Percentiles rank a stretch among this genome's conserved stretches.
Conservation (phyloP, 2,888 invertebrate species). For the Aplocera efformata region DNA sequence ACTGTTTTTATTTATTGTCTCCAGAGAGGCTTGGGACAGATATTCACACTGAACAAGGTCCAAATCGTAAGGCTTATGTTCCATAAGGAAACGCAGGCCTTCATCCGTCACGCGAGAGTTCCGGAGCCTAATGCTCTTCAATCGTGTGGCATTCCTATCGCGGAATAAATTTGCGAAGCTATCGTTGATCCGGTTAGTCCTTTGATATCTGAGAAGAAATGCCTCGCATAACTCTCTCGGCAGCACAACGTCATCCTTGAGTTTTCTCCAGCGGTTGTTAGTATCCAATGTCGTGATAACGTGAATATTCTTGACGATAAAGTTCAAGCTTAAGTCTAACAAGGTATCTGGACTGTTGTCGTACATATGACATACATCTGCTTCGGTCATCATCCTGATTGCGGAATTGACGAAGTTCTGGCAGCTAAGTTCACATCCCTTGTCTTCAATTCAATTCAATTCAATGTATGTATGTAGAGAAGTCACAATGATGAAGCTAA, state of each 20-base stretch:
- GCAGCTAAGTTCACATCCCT: slow-evolving; percentile 13
- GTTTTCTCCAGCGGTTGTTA: slow-evolving; percentile 61
- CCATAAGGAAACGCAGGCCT: slow-evolving; percentile 85
- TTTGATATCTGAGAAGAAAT: slow-evolving; percentile 81
- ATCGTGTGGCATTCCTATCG: slow-evolving; percentile 83
- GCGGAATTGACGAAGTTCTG: slow-evolving; percentile 6
- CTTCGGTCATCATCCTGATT: slow-evolving; percentile 53
- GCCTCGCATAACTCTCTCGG: slow-evolving; percentile 87
- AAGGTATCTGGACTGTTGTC: slow-evolving; percentile 80
- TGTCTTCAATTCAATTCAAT: slow-evolving; percentile 5
- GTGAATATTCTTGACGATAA: slow-evolving; percentile 82
- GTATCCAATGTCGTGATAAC: slow-evolving; percentile 78
- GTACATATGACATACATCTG: slow-evolving; percentile 47
- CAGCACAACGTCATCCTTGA: slow-evolving; percentile 82
- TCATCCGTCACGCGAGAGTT: slow-evolving; percentile 86
- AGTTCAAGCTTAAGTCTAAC: slow-evolving; percentile 82
- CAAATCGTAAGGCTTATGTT: slow-evolving; percentile 86
- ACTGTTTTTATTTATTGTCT: slow-evolving; percentile 84
- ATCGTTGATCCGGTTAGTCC: slow-evolving; percentile 80
- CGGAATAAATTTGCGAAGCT: slow-evolving; percentile 86
- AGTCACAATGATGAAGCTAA: slow-evolving; percentile 5
- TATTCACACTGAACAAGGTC: slow-evolving; percentile 87
- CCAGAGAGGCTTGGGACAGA: slow-evolving; percentile 82
- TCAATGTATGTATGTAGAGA: slow-evolving; percentile 3
- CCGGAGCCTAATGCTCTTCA: slow-evolving; percentile 85